phyloP scores from a whole-genome alignment of 2,797 vertebrate species.

The Dicrostonyx torquatus region DNA sequence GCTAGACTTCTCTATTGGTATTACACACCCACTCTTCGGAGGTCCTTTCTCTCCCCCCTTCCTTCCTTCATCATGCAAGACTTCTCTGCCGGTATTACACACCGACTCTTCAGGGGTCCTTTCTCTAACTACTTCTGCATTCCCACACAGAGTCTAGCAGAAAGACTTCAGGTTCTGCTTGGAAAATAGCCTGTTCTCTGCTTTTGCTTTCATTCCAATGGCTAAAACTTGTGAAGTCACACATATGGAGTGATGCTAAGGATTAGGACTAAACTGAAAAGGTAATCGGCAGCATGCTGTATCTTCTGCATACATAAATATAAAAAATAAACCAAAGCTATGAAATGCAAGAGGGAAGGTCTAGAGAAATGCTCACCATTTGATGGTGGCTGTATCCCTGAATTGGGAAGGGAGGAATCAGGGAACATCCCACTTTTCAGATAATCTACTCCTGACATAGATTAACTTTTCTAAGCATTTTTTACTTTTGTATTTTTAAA shows the following conservation, averaged over 20 bases:
- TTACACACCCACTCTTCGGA: not conserved
- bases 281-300: not conserved
- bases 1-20: not conserved
- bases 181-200: conserved; percentile 16
- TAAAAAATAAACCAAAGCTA: conserved; percentile 19
- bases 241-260: not conserved
- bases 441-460: not conserved
- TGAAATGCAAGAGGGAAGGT: not conserved
- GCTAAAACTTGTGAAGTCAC: conserved; percentile 22
- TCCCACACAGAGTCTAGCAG: not conserved
- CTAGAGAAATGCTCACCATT: not conserved
- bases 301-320: not conserved
- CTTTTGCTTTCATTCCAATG: not conserved
- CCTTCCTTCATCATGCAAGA: not conserved
- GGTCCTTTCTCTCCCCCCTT: not conserved
- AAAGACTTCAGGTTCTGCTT: not conserved
- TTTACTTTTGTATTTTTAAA: not conserved
- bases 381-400: not conserved
- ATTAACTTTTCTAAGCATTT: conserved; percentile 48
- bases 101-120: not conserved
- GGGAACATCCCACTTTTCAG: not conserved
- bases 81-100: not conserved
- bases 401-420: not conserved
- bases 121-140: not conserved
- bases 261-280: not conserved